A percentile compares a stretch with the other conserved stretches of the same genome.
Evolutionary conservation across 2,888 invertebrate genomes (phyloP).

Genomic region (Oligia strigilis): DNA sequence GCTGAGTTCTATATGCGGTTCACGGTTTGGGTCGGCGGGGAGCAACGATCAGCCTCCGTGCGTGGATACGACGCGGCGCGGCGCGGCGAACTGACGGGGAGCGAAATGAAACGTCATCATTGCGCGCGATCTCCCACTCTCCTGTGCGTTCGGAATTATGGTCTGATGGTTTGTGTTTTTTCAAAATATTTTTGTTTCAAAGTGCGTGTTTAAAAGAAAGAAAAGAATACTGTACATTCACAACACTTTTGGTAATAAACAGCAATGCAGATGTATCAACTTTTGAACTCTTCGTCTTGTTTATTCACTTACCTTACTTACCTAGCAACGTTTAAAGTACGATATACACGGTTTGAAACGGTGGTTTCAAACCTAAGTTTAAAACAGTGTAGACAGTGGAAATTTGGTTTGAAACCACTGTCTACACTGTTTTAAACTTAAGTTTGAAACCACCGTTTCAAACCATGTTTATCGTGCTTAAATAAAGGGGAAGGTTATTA

Average conservation of each 20-base stretch:
- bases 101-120: conserved; percentile 71
- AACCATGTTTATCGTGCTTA: too few species aligned
- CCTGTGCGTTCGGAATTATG: conserved; percentile 66
- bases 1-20: conserved; percentile 77
- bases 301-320: not conserved
- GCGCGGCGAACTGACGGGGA: conserved; percentile 81
- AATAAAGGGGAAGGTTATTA: too few species aligned
- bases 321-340: too few species aligned
- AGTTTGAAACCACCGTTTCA: too few species aligned
- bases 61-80: conserved; percentile 73
- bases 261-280: not conserved
- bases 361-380: too few species aligned
- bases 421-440: too few species aligned
- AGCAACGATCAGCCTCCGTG: conserved; percentile 30
- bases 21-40: conserved; percentile 61
- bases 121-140: conserved; percentile 72
- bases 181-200: conserved; percentile 39
- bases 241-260: conserved; percentile 10
- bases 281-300: not conserved
- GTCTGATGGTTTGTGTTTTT: conserved; percentile 40
- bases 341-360: too few species aligned
- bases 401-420: too few species aligned
- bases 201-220: not conserved
- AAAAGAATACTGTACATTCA: conserved; percentile 9
- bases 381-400: too few species aligned